Evolutionary conservation across 23 tunicate genomes (phyloP), one percentile per base, ranked within the genome.

Genomic region (Ciona savignyi): DNA sequence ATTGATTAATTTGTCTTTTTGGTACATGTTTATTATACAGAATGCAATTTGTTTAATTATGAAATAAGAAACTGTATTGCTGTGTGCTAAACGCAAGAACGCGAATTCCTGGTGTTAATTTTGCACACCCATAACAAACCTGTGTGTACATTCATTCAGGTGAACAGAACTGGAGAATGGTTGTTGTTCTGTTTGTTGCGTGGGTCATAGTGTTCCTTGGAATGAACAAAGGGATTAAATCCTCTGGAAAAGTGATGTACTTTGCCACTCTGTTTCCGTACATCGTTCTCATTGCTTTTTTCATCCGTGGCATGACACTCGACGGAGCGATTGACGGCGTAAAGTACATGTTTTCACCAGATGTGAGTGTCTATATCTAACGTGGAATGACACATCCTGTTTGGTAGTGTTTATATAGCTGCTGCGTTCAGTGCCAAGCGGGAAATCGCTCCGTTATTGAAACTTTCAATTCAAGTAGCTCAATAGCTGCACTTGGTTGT

Each of bases 181-280:
- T 80, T 24, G 21, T 77, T 15, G 80, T 74, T 42, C 81, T 91
- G 23, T 63, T 84, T 25, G 42, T 80, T 27, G 91, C 97, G 6
- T 91, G 97, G 97, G 4, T 78, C 2, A n/a, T 91, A 31, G 83
- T 91, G 25, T 91, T 80, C 34, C 63, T 91, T 0, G 97, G 97
- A 28, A 91, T 91, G 51, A 81, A 77, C 71, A 91, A 85, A 62
- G 97, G 97, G 28, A 91, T 91, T 19, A 91, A 91, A 60, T 91
- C 97, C 2, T 85, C 92, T 25, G 97, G 97, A 60, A 91, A 91
- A 85, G 92, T 91, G 33, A 91, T 91, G 97, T 91, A 91, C 60
- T 91, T 91, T 65, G 83, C 97, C 79, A 91, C 97, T 1, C 34
- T 73, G 15, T 91, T 91, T 72, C 97, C 97, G 19, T 91, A 91